Evolutionary conservation across 2,113 vertebrate species (phyloP), one percentile per base, ranked within the genome.

Genomic region (Strigops habroptila): DNA sequence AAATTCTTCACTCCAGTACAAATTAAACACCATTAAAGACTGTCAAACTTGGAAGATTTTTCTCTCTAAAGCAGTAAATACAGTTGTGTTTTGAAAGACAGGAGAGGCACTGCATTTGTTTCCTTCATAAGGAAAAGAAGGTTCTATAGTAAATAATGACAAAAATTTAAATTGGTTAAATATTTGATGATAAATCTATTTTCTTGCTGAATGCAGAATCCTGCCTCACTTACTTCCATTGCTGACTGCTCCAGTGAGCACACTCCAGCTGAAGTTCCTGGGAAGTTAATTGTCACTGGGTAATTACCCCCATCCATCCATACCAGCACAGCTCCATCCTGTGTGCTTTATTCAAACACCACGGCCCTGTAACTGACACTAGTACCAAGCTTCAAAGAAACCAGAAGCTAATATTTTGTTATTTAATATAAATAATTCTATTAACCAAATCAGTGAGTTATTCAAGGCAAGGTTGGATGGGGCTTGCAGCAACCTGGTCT

Each of bases 171-270:
- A 86, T 37, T 49, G 74, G 57, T 90, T 73, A 91, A 82, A 83
- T 86, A 74, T 74, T 90, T 91, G 59, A 73, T 60, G 41, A 68
- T 35, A 79, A 90, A 76, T 64, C 39, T 78, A 84, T 92, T 65
- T 70, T 67, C 55, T 53, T 84, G 77, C 87, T 82, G 67, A 96
- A 95, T 84, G 57, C 46, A 95, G 89, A 95, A 75, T 65, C 52
- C 65, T 73, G 62, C 77, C 78, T 75, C 62, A 68, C 78, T 86
- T 75, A 23, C 83, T 91, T 41, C 60, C 65, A 24, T 7, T 51
- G 84, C 73, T 71, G 44, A 31, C 60, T 90, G 76, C 62, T 55
- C 37, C 70, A 84, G 37, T 90, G 55, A 65, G 13, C 22, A 30
- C 14, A 33, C 18, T 22, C 31, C 76, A 53, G 22, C 65, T 63